Conservation (phyloP, 2,113 vertebrate species). For the Sinocyclocheilus anshuiensis region DNA sequence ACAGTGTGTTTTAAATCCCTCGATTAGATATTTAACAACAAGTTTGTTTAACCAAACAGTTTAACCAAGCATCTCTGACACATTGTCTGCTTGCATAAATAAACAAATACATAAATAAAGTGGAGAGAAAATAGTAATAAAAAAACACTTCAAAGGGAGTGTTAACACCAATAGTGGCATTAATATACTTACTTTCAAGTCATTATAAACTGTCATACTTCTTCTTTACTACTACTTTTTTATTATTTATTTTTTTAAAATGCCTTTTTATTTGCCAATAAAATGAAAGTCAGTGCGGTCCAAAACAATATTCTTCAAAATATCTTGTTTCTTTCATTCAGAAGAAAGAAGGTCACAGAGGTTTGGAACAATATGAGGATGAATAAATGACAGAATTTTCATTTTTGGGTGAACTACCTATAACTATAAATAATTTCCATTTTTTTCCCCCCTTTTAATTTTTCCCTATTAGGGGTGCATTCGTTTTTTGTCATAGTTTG, state of each 20-base stretch:
- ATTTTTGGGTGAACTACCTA: neutral
- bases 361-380: too few species aligned
- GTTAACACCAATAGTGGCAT: too few species aligned
- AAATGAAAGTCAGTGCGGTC: too few species aligned
- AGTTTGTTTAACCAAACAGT: too few species aligned
- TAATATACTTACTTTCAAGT: too few species aligned
- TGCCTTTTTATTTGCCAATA: too few species aligned
- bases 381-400: neutral
- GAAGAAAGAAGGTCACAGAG: too few species aligned
- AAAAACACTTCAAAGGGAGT: neutral
- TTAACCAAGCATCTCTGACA: neutral
- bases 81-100: neutral
- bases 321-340: neutral
- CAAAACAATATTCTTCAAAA: neutral
- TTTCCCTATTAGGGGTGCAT: neutral
- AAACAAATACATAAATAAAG: neutral
- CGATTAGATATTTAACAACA: neutral
- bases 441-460: too few species aligned
- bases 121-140: neutral
- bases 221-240: too few species aligned
- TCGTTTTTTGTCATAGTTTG: neutral
- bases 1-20: neutral
- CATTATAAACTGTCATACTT: too few species aligned
- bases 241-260: too few species aligned
- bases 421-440: neutral